These are phyloP conservation scores for Drosophila hydei DNA, from an alignment of 1,140 invertebrate genomes.

Conservation along the genomic window DNA sequence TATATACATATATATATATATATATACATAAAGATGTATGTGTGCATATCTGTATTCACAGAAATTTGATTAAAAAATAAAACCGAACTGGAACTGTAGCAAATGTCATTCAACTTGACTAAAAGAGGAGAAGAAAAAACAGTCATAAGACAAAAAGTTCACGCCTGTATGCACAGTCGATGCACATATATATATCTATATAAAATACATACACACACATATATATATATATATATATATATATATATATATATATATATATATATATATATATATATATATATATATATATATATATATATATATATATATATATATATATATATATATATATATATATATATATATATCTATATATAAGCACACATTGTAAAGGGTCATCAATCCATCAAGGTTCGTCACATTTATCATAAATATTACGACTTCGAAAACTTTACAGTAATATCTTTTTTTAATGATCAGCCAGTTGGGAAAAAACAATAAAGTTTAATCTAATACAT, in stretches of 20 bases:
- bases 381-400: background rate
- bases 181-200: background rate
- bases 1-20: background rate
- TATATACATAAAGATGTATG: background rate
- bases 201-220: too few relatives aligned
- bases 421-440: background rate
- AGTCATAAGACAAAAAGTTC: conserved; percentile 16
- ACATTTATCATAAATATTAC: background rate
- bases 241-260: background rate
- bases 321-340: too few relatives aligned
- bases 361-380: background rate
- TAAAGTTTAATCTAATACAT: too few relatives aligned
- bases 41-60: background rate
- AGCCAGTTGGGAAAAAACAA: too few relatives aligned
- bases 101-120: conserved; percentile 71
- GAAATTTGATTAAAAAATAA: conserved; percentile 20
- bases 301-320: conserved; percentile 1
- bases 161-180: conserved; percentile 13
- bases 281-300: background rate
- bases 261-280: background rate
- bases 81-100: conserved; percentile 61
- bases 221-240: background rate
- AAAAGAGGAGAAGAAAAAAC: conserved; percentile 25
- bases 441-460: conserved; percentile 1
- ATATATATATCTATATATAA: background rate